Base-by-base conservation (phyloP, 2,113 vertebrate genomes). In the Thalassarche chlororhynchos region DNA sequence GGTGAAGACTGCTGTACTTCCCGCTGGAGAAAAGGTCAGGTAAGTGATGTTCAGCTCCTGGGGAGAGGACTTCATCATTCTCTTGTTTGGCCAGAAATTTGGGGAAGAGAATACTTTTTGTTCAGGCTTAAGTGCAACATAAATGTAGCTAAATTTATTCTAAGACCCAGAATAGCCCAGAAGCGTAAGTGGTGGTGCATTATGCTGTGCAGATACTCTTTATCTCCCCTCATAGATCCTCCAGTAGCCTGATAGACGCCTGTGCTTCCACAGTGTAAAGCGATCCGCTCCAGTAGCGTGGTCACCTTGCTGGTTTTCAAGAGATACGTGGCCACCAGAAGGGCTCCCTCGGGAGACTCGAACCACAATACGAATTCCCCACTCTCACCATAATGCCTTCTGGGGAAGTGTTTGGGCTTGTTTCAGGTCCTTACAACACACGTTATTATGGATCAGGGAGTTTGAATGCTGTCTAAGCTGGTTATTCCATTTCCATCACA, bases 211-310 rank as follows among this genome's bases (percentile, higher is more conserved):
- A 55, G 44, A 49, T 55, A 4, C 31, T 79, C 61, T 47, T 12
- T 14, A 4, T 40, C 57, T 64, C 9, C 51, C 12, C 0, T 0
- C 16, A 8, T 8, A 49, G 58, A 28, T 84, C 34, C 72, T 72
- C 26, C 81, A 28, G 68, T 14, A 47, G 76, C 64, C 62, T 55
- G 29, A 34, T 7, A 21, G 66, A 6, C 0, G 2, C 31, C 66
- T 46, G 1, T 25, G 49, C 47, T 84, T 31, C 68, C 65, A 5
- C 60, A 21, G n/a, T 0, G 1, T 75, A 1, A 44, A n/a, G 57
- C 14, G 64, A 34, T 28, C 29, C 2, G 7, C 46, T 52, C 34
- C 36, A 6, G 19, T 1, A n/a, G 38, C 1, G 2, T 18, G 12
- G 12, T 17, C n/a, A 6, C 40, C 32, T 64, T n/a, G 6, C 71